Conservation (phyloP, 2,888 invertebrate species). For the Habroteleia sp. region DNA sequence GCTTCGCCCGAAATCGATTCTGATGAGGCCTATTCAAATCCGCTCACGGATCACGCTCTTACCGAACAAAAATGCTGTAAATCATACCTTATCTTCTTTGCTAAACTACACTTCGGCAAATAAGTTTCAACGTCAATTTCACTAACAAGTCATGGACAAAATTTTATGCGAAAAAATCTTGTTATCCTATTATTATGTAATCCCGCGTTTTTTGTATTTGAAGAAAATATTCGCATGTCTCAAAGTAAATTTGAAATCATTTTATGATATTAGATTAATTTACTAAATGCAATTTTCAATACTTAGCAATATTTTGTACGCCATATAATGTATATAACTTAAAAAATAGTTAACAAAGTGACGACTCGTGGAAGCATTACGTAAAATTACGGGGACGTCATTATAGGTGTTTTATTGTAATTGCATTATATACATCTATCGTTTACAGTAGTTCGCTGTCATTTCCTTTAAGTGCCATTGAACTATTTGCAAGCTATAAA, state of each 20-base stretch:
- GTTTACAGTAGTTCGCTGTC: conserved; percentile 30
- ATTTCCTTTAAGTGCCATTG: conserved; percentile 50
- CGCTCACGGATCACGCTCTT: conserved; percentile 29
- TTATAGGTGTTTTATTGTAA: conserved; percentile 31
- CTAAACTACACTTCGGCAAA: conserved; percentile 18
- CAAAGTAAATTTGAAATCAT: no score
- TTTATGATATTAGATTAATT: no score
- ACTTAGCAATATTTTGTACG: no score
- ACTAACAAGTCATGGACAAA: no score
- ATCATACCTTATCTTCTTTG: conserved; percentile 37
- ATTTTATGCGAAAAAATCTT: no score
- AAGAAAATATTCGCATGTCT: no score
- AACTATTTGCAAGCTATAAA: conserved; percentile 56
- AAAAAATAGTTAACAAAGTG: no score
- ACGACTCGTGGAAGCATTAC: neutral
- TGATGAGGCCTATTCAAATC: conserved; percentile 53
- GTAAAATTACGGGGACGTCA: conserved; percentile 11
- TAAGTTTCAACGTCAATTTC: conserved; percentile 7
- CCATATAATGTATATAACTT: no score
- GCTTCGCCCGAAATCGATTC: conserved; percentile 58
- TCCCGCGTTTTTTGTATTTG: no score
- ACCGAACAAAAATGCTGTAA: conserved; percentile 22
- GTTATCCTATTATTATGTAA: no score
- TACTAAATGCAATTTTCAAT: no score
- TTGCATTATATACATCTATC: conserved; percentile 5